These are phyloP conservation scores for Tortricodes alternella DNA, from an alignment of 2,888 invertebrate species.

Conservation along the genomic window DNA sequence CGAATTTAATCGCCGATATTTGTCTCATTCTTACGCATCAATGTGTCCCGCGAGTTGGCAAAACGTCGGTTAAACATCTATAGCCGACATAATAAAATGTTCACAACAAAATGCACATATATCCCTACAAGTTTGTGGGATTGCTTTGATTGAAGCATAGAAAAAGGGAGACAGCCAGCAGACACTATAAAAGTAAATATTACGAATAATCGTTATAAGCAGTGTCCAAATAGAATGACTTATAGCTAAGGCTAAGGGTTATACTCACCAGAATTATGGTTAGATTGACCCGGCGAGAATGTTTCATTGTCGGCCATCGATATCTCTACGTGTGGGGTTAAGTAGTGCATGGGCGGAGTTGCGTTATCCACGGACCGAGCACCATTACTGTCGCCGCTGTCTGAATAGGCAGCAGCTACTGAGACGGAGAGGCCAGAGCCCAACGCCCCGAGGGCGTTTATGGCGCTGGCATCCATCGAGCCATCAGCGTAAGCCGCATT, in stretches of 20 bases:
- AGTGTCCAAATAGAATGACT: neutral
- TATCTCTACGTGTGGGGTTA: slow-evolving; percentile 95
- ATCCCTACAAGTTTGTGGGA: too few relatives aligned
- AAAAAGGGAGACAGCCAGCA: too few relatives aligned
- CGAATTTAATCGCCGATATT: too few relatives aligned
- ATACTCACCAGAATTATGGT: slow-evolving; percentile 64
- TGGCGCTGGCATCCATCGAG: slow-evolving; percentile 76
- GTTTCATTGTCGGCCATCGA: slow-evolving; percentile 92
- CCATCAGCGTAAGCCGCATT: slow-evolving; percentile 83
- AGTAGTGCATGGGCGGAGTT: slow-evolving; percentile 95
- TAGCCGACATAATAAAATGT: too few relatives aligned
- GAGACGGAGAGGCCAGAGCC: slow-evolving; percentile 86
- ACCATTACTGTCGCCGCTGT: slow-evolving; percentile 92
- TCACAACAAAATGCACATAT: too few relatives aligned
- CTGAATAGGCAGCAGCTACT: slow-evolving; percentile 89
- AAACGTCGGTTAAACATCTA: too few relatives aligned
- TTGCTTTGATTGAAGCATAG: too few relatives aligned
- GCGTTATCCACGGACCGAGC: slow-evolving; percentile 92
- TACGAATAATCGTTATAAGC: neutral
- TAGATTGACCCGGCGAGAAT: slow-evolving; percentile 80
- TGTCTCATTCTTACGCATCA: too few relatives aligned
- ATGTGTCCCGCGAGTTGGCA: too few relatives aligned
- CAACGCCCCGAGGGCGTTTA: slow-evolving; percentile 81
- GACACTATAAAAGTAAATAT: too few relatives aligned
- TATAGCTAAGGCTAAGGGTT: too few relatives aligned